A percentile compares a stretch with the other conserved stretches of the same genome.
Conservation (phyloP, 1,140 invertebrate genomes). For the Aethina tumida region DNA sequence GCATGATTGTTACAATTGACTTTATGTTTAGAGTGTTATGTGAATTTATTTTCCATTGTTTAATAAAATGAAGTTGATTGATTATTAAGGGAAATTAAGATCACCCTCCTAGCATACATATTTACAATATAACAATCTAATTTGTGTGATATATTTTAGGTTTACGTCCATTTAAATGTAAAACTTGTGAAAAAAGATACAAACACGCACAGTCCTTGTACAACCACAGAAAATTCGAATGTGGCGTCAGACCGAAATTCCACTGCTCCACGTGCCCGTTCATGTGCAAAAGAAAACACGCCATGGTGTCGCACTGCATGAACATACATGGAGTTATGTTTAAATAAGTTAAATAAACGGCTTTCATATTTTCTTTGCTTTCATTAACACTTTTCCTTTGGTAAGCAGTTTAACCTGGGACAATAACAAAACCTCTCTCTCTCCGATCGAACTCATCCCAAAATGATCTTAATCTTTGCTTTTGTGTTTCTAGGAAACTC, state of each 20-base stretch:
- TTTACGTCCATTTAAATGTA: conserved; percentile 13
- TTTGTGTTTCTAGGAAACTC: no score
- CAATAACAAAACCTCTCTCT: no score
- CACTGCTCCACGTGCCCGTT: conserved; percentile 15
- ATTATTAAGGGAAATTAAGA: no score
- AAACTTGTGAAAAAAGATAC: conserved; percentile 40
- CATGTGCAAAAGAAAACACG: conserved; percentile 12
- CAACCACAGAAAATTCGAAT: conserved; percentile 56
- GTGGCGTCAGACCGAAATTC: conserved; percentile 34
- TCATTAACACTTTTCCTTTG: no score
- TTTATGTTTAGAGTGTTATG: no score
- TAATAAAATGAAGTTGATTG: no score
- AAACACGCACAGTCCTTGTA: conserved; percentile 44
- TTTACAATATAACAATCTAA: no score
- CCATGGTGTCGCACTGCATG: conserved; percentile 12
- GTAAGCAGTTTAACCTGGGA: no score
- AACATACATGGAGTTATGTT: neutral
- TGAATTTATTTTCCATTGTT: no score
- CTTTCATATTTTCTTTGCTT: conserved; percentile 3
- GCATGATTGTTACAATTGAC: no score
- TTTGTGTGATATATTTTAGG: no score
- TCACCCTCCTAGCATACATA: no score
- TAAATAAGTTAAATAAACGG: neutral
- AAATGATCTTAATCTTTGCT: neutral
- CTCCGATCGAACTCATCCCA: neutral